Evolutionary conservation across 2,888 invertebrate species (phyloP), one percentile per base, ranked within the genome.

Genomic region (Teleogryllus oceanicus): DNA sequence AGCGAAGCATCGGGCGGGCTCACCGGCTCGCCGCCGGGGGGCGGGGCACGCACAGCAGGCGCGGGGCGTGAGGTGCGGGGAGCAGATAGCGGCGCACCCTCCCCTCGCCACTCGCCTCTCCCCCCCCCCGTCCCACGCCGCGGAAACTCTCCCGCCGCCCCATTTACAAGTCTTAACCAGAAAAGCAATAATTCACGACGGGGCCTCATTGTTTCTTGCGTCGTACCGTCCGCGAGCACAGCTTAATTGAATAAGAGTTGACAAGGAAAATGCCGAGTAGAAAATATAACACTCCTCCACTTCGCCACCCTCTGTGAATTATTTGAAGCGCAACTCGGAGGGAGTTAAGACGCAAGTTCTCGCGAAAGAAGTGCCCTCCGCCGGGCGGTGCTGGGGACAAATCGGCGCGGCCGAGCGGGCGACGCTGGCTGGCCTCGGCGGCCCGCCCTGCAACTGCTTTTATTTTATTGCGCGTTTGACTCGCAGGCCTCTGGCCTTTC

Each of bases 141-240:
- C 37, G 37, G 37, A 37, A 37, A 37, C 37, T 37, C 37, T 37
- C 37, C 37, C 37, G 37, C n/a, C 62, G 62, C 62, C 16, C 62
- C 62, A 62, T 62, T 62, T 62, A 18, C 62, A 62, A 62, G 62
- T 62, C 62, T 62, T 62, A 62, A 62, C 16, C 62, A 62, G 62
- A 62, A 62, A 13, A n/a, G 62, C 62, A 62, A 62, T 62, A 62
- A 62, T n/a, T 62, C 62, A 62, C 37, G 37, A 62, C 62, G 62
- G 16, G n/a, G 62, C 62, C 62, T 62, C 62, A 62, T 62, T 62
- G 62, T 62, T 62, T 62, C 62, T 62, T 62, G 62, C 62, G 62
- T 13, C 62, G 62, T 18, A n/a, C 16, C 62, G 62, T n/a, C 62
- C n/a, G 62, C 62, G 62, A 62, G 62, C 16, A 62, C 62, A 37